Evolutionary conservation across 1,140 invertebrate genomes (phyloP), one percentile per base, ranked within the genome.

Genomic region (Antheraea mylitta): DNA sequence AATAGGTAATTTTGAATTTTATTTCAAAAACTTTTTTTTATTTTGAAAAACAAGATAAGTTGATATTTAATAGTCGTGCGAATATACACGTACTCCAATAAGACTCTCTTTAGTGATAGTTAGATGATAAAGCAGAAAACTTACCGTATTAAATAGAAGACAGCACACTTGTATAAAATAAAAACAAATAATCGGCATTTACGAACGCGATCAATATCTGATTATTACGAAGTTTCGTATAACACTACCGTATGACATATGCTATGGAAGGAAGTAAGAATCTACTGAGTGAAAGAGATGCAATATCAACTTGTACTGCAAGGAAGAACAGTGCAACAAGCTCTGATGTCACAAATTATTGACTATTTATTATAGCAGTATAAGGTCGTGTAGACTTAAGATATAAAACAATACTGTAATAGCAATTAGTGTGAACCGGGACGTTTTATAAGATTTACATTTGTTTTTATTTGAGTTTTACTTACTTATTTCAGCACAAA

Each of bases 391-490:
- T 53, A 53, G 11, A 53, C 4, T 53, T 1, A 53, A 53, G 38
- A 42, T 53, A 53, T 53, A 53, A 53, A 53, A 53, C 45, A 53
- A 53, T n/a, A 53, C 45, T 53, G 16, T 53, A 53, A 53, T 53
- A 53, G 45, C 2, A 53, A 53, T 16, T 53, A 53, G 11, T 53
- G 13, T 53, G 11, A 0, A 53, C 16, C 38, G 16, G 4, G 11
- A 53, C 16, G 45, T 53, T 13, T 53, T 53, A 53, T 53, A 16
- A 16, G 7, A 48, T 48, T 3, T 48, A 48, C 11, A 48, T 9
- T 53, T 53, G 45, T 53, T 13, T 53, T 53, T 16, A 53, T 53
- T 53, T n/a, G 16, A 16, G 10, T 16, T 53, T 53, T 53, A 53
- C 45, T 53, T 53, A 53, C 45, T 53, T 53, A 53, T 53, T 53